Conservation (phyloP, 2,888 invertebrate genomes). For the Sthenelais limicola region DNA sequence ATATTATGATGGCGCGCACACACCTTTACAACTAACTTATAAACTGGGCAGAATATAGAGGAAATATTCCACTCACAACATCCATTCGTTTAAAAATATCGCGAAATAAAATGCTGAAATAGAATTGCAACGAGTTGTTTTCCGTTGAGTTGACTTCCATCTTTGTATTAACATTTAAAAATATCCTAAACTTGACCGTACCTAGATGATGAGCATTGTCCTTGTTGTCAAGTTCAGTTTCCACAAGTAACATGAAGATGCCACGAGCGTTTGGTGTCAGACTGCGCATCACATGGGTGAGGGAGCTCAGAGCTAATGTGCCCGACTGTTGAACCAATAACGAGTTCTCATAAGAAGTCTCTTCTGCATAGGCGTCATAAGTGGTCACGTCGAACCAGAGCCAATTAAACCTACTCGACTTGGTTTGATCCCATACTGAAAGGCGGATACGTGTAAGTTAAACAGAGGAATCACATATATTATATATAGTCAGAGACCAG, state of each 20-base stretch:
- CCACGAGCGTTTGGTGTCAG: slow-evolving; percentile 86
- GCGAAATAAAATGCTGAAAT: too few relatives aligned
- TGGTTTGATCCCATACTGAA: slow-evolving; percentile 91
- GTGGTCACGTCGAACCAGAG: slow-evolving; percentile 93
- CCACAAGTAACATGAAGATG: slow-evolving; percentile 83
- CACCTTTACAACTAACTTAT: too few relatives aligned
- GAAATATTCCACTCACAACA: too few relatives aligned
- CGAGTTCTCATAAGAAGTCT: slow-evolving; percentile 80
- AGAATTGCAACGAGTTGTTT: too few relatives aligned
- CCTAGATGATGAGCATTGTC: slow-evolving; percentile 84
- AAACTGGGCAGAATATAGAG: too few relatives aligned
- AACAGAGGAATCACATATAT: neutral
- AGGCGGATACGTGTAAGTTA: slow-evolving; percentile 15
- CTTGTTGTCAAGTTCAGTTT: slow-evolving; percentile 85
- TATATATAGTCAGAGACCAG: too few relatives aligned
- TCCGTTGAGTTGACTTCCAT: too few relatives aligned
- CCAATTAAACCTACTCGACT: slow-evolving; percentile 88
- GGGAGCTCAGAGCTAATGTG: slow-evolving; percentile 81
- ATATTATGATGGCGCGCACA: too few relatives aligned
- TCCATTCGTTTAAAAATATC: too few relatives aligned
- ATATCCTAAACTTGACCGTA: too few relatives aligned
- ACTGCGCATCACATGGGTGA: slow-evolving; percentile 91
- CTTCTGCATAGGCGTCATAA: slow-evolving; percentile 85
- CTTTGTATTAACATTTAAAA: too few relatives aligned
- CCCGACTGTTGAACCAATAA: slow-evolving; percentile 83